phyloP scores from a whole-genome alignment of 2,113 vertebrate genomes.

The Epinephelus fuscoguttatus region DNA sequence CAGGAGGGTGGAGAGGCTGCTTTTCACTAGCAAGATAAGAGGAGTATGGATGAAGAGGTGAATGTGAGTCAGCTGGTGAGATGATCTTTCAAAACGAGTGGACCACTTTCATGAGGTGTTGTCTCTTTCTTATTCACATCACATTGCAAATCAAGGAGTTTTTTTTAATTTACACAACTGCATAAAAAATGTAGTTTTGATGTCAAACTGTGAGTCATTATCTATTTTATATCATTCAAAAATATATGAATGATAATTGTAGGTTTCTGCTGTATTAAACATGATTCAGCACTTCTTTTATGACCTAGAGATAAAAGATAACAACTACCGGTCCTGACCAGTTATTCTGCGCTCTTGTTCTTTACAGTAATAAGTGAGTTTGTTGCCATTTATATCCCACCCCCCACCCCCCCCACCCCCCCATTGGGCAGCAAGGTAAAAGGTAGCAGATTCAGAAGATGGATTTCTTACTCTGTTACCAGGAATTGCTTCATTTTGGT shows the following conservation, averaged over 20 bases:
- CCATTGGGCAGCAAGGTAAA: neutral
- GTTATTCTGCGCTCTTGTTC: neutral
- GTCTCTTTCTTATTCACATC: too few relatives aligned
- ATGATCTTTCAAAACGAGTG: neutral
- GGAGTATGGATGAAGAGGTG: neutral
- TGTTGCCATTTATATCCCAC: neutral
- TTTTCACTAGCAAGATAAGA: neutral
- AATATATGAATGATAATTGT: neutral
- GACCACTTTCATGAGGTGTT: neutral
- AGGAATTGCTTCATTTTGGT: neutral
- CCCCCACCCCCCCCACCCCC: too few relatives aligned
- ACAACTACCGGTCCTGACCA: too few relatives aligned
- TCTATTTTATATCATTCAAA: neutral
- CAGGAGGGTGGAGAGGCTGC: neutral
- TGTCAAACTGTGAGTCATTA: neutral
- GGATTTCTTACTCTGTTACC: neutral
- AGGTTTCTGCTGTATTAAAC: neutral
- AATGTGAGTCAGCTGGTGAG: neutral
- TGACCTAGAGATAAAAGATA: neutral
- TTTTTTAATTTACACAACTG: too few relatives aligned
- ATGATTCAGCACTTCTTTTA: neutral
- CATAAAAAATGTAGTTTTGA: neutral
- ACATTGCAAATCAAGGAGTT: too few relatives aligned
- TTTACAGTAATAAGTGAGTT: neutral
- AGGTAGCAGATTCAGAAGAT: neutral